Conservation (phyloP, 2,888 invertebrate genomes). For the Coenonympha arcania region DNA sequence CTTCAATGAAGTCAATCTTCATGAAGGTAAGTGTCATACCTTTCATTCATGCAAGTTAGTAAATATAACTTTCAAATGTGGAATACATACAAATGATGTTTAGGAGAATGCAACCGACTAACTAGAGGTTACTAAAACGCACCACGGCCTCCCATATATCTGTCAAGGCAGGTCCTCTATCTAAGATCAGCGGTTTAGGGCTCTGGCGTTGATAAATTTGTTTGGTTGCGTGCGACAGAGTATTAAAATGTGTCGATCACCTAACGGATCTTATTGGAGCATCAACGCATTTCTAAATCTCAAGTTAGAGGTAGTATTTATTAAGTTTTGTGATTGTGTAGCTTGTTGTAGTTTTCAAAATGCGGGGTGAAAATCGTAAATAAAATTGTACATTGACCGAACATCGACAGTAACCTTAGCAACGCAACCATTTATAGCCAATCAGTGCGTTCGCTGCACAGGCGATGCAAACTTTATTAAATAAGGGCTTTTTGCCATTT, state of each 20-base stretch:
- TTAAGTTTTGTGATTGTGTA: neutral
- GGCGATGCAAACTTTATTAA: no score
- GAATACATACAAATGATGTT: neutral
- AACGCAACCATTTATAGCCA: no score
- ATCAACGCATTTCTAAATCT: neutral
- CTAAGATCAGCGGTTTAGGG: slow-evolving; percentile 1
- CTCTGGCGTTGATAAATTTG: slow-evolving; percentile 4
- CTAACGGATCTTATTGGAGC: neutral
- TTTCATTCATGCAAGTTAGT: no score
- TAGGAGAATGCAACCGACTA: neutral
- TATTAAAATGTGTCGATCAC: neutral
- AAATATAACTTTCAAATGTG: neutral
- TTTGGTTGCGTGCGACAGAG: neutral
- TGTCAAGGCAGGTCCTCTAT: slow-evolving; percentile 4
- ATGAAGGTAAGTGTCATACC: no score
- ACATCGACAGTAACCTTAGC: no score
- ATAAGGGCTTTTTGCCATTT: no score
- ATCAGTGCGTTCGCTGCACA: no score
- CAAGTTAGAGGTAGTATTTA: neutral
- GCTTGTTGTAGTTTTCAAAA: no score
- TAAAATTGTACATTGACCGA: no score
- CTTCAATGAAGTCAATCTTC: no score
- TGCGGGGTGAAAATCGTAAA: no score
- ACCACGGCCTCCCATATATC: neutral
- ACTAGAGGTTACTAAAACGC: neutral